A percentile compares a stretch with the other conserved stretches of the same genome.
These are phyloP conservation scores for Onychorhynchus coronatus DNA, from an alignment of 2,113 vertebrate genomes.

Conservation along the genomic window DNA sequence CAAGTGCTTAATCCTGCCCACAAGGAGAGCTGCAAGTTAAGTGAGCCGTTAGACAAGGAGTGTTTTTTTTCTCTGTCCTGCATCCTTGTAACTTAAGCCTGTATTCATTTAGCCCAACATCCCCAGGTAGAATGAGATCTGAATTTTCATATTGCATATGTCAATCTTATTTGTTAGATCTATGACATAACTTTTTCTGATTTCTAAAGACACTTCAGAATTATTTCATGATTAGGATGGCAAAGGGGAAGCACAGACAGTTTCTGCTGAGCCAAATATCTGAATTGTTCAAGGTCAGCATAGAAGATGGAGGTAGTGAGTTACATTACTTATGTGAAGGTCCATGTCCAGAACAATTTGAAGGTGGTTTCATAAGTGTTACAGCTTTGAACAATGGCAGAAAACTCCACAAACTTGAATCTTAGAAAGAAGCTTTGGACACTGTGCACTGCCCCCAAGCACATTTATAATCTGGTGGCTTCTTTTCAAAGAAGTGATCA, in stretches of 20 bases:
- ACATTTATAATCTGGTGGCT: not conserved
- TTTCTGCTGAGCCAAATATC: not conserved
- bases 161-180: not conserved
- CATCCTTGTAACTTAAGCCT: not conserved
- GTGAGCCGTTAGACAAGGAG: not conserved
- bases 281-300: not conserved
- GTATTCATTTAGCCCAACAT: not conserved
- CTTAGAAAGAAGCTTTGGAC: not conserved
- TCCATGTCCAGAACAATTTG: not conserved
- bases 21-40: not conserved
- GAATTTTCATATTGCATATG: not conserved
- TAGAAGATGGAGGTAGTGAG: not conserved
- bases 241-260: not conserved
- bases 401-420: not conserved
- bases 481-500: fast-evolving
- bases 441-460: not conserved
- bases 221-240: not conserved
- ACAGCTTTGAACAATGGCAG: not conserved
- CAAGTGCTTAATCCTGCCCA: not conserved
- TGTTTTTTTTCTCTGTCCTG: not conserved
- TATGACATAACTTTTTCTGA: not conserved
- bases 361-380: not conserved
- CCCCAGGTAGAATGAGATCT: not conserved
- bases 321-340: not conserved
- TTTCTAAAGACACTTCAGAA: not conserved